Conservation (phyloP, 2,113 vertebrate genomes). For the Aplodontia rufa region DNA sequence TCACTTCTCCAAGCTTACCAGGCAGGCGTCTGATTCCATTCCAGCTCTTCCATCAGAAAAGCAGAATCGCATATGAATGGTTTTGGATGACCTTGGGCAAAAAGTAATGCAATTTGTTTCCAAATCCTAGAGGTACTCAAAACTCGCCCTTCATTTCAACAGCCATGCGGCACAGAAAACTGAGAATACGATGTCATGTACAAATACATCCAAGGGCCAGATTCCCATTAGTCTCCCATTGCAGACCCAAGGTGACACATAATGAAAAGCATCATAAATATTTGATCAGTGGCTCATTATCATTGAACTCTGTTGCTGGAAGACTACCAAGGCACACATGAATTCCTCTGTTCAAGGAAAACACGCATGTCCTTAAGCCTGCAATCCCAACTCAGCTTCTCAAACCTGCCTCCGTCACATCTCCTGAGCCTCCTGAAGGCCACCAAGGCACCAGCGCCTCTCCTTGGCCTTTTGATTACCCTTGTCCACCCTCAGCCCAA, state of each 20-base stretch:
- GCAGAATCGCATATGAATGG: not conserved
- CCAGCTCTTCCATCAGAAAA: not conserved
- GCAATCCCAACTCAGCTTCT: no score
- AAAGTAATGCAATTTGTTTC: not conserved
- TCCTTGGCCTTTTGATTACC: not conserved
- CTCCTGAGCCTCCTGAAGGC: no score
- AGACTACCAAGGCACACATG: not conserved
- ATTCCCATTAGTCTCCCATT: not conserved
- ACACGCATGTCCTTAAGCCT: not conserved
- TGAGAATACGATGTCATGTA: not conserved
- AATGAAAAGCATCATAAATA: conserved; percentile 24
- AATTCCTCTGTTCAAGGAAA: not conserved
- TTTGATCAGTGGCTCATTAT: not conserved
- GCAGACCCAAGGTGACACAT: not conserved
- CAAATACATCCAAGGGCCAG: not conserved
- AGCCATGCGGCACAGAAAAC: not conserved
- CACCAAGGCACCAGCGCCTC: not conserved
- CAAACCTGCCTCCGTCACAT: not conserved
- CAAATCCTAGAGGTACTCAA: conserved; percentile 40
- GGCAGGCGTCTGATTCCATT: not conserved
- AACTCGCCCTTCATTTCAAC: not conserved
- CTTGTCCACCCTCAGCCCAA: not conserved
- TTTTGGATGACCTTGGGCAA: conserved; percentile 33
- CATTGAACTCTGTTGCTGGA: not conserved
- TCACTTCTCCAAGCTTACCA: not conserved